These are phyloP conservation scores for Dasypogon diadema DNA, from an alignment of 2,888 invertebrate genomes.

Conservation along the genomic window DNA sequence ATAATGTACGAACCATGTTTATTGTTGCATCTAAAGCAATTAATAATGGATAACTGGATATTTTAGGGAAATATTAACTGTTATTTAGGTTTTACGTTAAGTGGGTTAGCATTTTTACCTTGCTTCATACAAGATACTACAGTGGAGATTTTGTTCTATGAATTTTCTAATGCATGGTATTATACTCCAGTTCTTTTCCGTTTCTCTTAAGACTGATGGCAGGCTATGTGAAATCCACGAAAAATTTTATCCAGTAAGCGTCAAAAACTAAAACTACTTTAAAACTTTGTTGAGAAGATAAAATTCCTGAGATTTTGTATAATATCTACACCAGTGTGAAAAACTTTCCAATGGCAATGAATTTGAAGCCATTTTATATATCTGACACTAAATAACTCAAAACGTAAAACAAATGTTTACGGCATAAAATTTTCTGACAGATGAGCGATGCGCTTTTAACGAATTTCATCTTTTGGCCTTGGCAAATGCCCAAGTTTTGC, in stretches of 20 bases:
- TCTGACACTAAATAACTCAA: not conserved
- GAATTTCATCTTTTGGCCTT: slow-evolving; percentile 10
- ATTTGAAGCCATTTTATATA: not conserved
- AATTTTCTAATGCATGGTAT: no score
- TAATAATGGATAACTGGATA: not conserved
- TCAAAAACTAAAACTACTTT: not conserved
- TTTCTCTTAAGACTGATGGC: no score
- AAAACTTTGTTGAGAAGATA: not conserved
- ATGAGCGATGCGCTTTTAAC: slow-evolving; percentile 21
- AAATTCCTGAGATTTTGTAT: not conserved
- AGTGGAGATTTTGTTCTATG: no score
- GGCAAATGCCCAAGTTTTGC: slow-evolving; percentile 19
- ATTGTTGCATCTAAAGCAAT: not conserved
- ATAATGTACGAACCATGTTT: not conserved
- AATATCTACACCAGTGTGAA: not conserved
- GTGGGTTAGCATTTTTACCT: no score
- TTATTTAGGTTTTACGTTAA: no score
- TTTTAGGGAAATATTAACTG: not conserved
- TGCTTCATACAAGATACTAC: no score
- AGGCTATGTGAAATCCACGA: no score
- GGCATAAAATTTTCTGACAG: slow-evolving; percentile 6
- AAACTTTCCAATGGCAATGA: not conserved
- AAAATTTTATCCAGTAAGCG: no score
- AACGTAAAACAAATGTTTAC: slow-evolving; percentile 16
- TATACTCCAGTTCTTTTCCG: no score